Conservation (phyloP, 1,140 invertebrate genomes). For the Intoshia linei region DNA sequence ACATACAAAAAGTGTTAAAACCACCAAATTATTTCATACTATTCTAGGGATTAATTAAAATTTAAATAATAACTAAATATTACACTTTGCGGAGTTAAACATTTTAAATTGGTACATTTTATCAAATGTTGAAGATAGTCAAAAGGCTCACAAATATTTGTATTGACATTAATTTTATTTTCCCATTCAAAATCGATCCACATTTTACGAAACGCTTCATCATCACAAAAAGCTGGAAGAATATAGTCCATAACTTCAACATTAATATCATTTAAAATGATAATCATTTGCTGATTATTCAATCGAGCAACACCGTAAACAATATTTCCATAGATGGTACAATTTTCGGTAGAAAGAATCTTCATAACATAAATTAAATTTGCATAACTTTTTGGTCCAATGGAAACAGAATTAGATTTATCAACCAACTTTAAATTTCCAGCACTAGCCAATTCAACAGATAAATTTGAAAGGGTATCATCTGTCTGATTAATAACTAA, state of each 20-base stretch:
- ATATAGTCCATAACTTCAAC: constrained; percentile 99
- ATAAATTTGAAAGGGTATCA: constrained; percentile 86
- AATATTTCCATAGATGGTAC: constrained; percentile 96
- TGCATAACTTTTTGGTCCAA: constrained; percentile 77
- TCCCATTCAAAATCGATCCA: constrained; percentile 99
- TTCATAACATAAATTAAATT: constrained; percentile 70
- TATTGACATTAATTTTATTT: constrained; percentile 74
- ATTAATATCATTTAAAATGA: constrained; percentile 89
- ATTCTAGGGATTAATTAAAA: too few relatives aligned
- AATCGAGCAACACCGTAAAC: constrained; percentile 76
- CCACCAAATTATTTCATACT: too few relatives aligned
- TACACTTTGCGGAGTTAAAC: constrained; percentile 44
- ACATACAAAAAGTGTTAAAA: too few relatives aligned
- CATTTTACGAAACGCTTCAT: constrained; percentile 82
- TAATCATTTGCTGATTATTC: constrained; percentile 64
- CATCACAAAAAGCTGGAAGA: constrained; percentile 65
- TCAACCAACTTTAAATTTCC: constrained; percentile 84
- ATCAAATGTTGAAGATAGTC: constrained; percentile 68
- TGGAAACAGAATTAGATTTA: constrained; percentile 62
- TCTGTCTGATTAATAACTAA: constrained; percentile 66
- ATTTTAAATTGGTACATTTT: constrained; percentile 88
- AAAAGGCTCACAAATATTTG: constrained; percentile 55
- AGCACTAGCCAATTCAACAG: constrained; percentile 55
- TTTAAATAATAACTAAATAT: too few relatives aligned
- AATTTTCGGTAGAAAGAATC: constrained; percentile 78